Conservation (phyloP, 2,797 vertebrate species). For the Anguilla megastoma region DNA sequence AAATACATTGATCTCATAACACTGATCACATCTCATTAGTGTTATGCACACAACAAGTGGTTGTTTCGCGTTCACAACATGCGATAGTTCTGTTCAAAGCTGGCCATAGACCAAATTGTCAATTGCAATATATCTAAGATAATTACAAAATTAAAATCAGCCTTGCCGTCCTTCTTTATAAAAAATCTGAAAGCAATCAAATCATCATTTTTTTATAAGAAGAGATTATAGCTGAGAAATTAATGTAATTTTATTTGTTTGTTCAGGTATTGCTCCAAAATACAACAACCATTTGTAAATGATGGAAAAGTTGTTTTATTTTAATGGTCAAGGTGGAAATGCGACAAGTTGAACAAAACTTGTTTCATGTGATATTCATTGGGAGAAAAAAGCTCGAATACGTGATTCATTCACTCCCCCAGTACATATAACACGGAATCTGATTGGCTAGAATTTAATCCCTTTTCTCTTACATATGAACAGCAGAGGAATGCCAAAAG, state of each 20-base stretch:
- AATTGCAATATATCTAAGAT: not conserved
- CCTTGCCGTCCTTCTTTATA: not conserved
- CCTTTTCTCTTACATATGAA: not conserved
- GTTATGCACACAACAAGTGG: not conserved
- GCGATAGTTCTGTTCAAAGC: not conserved
- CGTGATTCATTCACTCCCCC: not conserved
- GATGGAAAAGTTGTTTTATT: not conserved
- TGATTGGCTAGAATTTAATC: slow-evolving; percentile 9
- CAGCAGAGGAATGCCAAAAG: not conserved
- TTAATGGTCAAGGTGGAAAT: not conserved
- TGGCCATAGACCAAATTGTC: not conserved
- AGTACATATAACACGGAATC: not conserved
- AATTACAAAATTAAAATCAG: not conserved
- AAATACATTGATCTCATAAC: not conserved
- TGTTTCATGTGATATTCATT: no score
- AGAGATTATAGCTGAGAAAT: not conserved
- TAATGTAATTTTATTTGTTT: not conserved
- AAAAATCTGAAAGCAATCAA: not conserved
- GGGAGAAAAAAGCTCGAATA: not conserved
- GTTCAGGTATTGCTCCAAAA: not conserved
- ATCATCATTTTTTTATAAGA: not conserved
- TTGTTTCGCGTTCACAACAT: not conserved
- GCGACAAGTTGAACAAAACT: not conserved
- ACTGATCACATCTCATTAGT: not conserved
- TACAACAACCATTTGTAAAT: not conserved